Percentiles rank a stretch among this genome's conserved stretches.
Evolutionary conservation across 2,797 vertebrate genomes (phyloP).

Genomic region (Artibeus lituratus): DNA sequence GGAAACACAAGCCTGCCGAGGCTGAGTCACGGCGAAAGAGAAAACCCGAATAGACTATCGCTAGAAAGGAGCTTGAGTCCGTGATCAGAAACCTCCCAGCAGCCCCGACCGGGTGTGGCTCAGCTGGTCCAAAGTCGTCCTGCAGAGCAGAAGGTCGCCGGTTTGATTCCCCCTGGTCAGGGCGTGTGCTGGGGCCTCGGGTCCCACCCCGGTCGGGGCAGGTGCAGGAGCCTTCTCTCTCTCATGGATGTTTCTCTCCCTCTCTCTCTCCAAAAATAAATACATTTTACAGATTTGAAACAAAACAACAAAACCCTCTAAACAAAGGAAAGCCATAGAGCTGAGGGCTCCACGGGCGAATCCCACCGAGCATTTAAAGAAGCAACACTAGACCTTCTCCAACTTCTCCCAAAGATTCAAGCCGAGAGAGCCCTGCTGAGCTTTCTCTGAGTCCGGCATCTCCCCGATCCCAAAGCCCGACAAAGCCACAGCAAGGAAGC

Average conservation of each 20-base stretch:
- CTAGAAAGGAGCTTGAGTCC: rapidly evolving
- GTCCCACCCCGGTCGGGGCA: too few relatives aligned
- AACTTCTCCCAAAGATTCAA: rapidly evolving
- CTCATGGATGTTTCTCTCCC: too few relatives aligned
- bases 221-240: not conserved
- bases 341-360: rapidly evolving
- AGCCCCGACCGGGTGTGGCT: too few relatives aligned
- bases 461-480: not conserved
- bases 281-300: too few relatives aligned
- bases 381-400: rapidly evolving
- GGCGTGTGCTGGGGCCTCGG: too few relatives aligned
- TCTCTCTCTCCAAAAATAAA: not conserved
- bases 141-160: too few relatives aligned
- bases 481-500: rapidly evolving
- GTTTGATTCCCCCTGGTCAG: not conserved
- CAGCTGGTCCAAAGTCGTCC: rapidly evolving
- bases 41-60: rapidly evolving
- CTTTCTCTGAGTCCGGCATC: not conserved
- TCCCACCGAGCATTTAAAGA: not conserved
- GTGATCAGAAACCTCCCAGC: rapidly evolving
- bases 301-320: too few relatives aligned
- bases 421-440: not conserved
- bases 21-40: rapidly evolving
- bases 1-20: not conserved
- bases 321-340: not conserved